Percentiles rank a stretch among this genome's conserved stretches.
Evolutionary conservation across 2,113 vertebrate genomes (phyloP).

Genomic region (Cnemophilus loriae): DNA sequence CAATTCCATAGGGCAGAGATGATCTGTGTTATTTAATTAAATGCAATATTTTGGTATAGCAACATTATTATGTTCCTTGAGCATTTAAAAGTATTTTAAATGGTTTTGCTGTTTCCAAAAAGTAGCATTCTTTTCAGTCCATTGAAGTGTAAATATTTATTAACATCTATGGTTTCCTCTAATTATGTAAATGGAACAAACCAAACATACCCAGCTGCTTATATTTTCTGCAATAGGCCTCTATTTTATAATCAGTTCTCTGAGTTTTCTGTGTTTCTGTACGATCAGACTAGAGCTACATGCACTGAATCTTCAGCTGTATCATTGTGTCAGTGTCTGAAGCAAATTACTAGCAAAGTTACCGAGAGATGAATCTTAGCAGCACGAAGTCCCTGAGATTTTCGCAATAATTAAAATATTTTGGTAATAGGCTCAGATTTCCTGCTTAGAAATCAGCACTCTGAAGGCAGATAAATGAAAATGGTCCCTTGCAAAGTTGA

Average conservation of each 20-base stretch:
- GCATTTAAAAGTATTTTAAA: neutral
- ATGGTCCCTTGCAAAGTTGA: neutral
- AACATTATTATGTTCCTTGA: neutral
- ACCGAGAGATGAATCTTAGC: neutral
- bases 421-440: neutral
- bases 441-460: neutral
- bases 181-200: neutral
- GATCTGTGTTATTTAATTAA: neutral
- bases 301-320: neutral
- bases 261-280: neutral
- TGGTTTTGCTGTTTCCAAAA: neutral
- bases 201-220: neutral
- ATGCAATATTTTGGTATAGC: neutral
- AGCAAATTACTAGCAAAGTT: neutral
- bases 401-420: neutral
- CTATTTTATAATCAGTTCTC: neutral
- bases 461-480: neutral
- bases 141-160: neutral
- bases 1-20: neutral
- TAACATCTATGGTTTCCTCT: neutral
- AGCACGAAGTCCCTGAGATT: slow-evolving; percentile 23
- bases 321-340: neutral
- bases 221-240: neutral
- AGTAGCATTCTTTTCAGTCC: neutral
- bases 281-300: neutral